These are phyloP conservation scores for Copsychus sechellarum DNA, from an alignment of 2,113 vertebrate genomes.

Conservation along the genomic window DNA sequence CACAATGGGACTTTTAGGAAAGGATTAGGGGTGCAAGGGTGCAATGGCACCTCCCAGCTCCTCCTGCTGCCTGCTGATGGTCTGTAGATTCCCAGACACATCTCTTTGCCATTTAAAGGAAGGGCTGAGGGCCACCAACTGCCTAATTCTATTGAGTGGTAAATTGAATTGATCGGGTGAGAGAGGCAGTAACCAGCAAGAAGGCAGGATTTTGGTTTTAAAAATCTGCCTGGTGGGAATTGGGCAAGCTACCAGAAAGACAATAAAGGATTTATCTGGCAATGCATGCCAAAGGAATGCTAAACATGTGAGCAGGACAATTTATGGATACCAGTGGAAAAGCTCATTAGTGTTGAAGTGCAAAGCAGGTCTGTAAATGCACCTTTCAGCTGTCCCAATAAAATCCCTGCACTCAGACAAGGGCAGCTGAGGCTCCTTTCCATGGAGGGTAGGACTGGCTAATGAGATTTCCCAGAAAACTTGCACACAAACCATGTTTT, in stretches of 20 bases:
- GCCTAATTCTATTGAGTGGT: neutral
- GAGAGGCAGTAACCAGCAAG: neutral
- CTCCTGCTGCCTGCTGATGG: neutral
- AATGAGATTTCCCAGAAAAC: neutral
- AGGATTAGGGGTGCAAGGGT: neutral
- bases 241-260: constrained; percentile 47
- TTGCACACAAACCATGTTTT: neutral
- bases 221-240: constrained; percentile 21
- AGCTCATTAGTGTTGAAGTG: neutral
- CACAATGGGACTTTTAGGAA: neutral
- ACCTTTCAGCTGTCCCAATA: neutral
- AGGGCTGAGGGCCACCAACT: neutral
- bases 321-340: constrained; percentile 22
- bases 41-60: neutral
- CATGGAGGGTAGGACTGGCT: neutral
- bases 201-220: constrained; percentile 11
- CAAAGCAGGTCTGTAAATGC: neutral
- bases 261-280: constrained; percentile 47
- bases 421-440: neutral
- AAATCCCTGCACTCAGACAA: neutral
- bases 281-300: neutral
- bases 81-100: neutral
- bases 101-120: neutral
- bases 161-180: constrained; percentile 21
- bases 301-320: neutral